phyloP scores from a whole-genome alignment of 2,797 vertebrate species.

The Octomys mimax region DNA sequence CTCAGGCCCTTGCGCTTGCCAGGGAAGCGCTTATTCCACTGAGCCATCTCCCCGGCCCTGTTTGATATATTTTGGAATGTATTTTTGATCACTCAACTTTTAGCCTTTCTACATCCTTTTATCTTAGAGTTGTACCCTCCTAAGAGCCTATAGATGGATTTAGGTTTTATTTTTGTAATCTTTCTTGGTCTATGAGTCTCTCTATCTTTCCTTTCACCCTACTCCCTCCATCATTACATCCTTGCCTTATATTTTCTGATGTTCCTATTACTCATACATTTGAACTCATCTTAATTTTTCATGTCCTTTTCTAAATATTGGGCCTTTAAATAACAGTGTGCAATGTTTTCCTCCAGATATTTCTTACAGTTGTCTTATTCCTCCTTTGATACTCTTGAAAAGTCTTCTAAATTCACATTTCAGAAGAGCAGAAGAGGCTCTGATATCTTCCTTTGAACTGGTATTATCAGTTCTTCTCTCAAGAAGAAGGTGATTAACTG shows the following conservation, averaged over 20 bases:
- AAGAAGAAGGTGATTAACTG: neutral
- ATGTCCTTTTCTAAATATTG: neutral
- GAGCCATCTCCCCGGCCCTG: no score
- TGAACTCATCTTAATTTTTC: neutral
- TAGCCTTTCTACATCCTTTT: neutral
- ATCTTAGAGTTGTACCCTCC: neutral
- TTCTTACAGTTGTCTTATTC: neutral
- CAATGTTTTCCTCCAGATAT: neutral
- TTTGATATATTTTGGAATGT: neutral
- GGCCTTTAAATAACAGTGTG: neutral
- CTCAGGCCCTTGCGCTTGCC: no score
- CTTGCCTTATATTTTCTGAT: neutral
- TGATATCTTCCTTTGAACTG: neutral
- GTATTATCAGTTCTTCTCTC: neutral
- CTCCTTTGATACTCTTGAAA: conserved; percentile 20
- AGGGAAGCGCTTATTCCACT: no score
- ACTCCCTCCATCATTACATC: neutral
- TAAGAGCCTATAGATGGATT: neutral
- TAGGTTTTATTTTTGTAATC: conserved; percentile 42
- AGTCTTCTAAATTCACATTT: neutral
- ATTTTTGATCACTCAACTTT: neutral
- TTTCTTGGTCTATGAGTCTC: neutral
- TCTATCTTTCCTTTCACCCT: neutral
- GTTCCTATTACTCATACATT: neutral
- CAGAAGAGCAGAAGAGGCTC: neutral